phyloP scores from a whole-genome alignment of 1,140 invertebrate species.

The Apis florea region DNA sequence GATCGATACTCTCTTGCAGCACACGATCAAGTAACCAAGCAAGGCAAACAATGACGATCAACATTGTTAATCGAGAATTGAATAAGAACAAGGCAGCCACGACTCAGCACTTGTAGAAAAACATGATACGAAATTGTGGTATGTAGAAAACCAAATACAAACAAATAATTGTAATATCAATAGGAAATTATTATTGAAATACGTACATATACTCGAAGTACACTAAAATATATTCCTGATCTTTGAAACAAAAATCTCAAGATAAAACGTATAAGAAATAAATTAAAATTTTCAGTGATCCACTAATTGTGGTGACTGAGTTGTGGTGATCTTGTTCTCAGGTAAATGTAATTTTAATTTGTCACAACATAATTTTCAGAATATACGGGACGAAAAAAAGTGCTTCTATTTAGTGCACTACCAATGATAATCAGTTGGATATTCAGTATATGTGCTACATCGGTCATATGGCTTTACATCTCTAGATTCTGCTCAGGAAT shows the following conservation, averaged over 20 bases:
- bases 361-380: conserved; percentile 73
- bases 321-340: conserved; percentile 66
- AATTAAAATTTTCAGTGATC: background rate
- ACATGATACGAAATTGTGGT: conserved; percentile 25
- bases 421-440: conserved; percentile 81
- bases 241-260: background rate
- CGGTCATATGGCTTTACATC: conserved; percentile 74
- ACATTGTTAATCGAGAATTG: conserved; percentile 38
- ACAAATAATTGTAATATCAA: background rate
- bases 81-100: conserved; percentile 64
- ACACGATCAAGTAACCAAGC: conserved; percentile 12
- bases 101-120: conserved; percentile 58
- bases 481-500: conserved; percentile 82
- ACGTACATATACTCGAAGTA: background rate
- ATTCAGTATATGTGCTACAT: conserved; percentile 75
- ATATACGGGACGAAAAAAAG: conserved; percentile 80
- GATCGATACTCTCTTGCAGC: conserved; percentile 43
- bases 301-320: conserved; percentile 42
- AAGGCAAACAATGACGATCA: conserved; percentile 28
- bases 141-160: conserved; percentile 28
- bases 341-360: conserved; percentile 55
- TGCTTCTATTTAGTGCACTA: conserved; percentile 77
- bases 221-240: background rate
- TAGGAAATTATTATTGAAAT: background rate
- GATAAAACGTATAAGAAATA: background rate